Evolutionary conservation across 2,888 invertebrate genomes (phyloP).

Genomic region (Harpalus rufipes): DNA sequence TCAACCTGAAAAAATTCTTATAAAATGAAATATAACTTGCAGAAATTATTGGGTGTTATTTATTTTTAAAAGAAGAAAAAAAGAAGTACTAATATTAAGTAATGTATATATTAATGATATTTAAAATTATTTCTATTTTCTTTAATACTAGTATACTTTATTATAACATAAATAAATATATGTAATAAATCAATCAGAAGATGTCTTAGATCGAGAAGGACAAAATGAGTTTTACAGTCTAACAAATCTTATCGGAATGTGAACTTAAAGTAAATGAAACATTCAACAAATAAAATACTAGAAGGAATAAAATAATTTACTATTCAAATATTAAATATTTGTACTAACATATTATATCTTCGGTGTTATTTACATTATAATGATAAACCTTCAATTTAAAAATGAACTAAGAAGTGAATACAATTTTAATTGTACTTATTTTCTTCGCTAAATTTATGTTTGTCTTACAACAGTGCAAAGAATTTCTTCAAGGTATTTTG

Average conservation of each 20-base stretch:
- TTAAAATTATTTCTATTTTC: no score
- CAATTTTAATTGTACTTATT: constrained; percentile 24
- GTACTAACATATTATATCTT: neutral
- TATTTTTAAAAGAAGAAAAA: no score
- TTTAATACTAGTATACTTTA: no score
- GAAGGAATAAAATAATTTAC: no score
- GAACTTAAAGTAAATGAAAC: constrained; percentile 10
- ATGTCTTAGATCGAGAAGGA: no score
- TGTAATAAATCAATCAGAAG: no score
- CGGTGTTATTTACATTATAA: constrained; percentile 17
- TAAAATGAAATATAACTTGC: no score
- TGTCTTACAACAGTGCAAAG: constrained; percentile 20
- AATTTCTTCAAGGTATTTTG: constrained; percentile 34
- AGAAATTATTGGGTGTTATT: no score
- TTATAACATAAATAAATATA: no score
- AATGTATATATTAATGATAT: no score
- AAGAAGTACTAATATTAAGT: no score
- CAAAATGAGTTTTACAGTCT: neutral
- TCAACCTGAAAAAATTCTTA: no score
- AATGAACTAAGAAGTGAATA: neutral
- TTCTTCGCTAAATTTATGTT: constrained; percentile 15
- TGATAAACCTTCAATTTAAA: neutral
- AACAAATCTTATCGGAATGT: constrained; percentile 14
- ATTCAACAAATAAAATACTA: constrained; percentile 2
- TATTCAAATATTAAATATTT: constrained; percentile 4